Conservation (phyloP, 2,113 vertebrate genomes). For the Podarcis cretensis region DNA sequence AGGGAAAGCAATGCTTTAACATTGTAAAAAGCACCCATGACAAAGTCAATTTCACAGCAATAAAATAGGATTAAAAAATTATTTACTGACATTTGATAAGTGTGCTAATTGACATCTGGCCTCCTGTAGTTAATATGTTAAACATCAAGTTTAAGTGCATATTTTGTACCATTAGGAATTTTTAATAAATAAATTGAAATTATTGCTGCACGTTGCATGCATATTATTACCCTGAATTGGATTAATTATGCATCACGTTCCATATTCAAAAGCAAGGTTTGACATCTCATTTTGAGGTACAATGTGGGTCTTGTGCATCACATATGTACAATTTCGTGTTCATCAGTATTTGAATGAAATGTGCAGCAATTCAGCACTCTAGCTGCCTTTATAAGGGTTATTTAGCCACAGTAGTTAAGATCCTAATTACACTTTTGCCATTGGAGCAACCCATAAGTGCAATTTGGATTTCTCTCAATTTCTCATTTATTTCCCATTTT, state of each 20-base stretch:
- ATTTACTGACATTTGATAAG: slow-evolving; percentile 77
- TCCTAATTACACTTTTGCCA: too few relatives aligned
- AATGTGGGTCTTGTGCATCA: background rate
- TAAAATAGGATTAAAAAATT: slow-evolving; percentile 65
- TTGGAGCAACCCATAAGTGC: too few relatives aligned
- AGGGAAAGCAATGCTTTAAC: slow-evolving; percentile 69
- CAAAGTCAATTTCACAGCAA: slow-evolving; percentile 77
- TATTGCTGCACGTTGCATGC: background rate
- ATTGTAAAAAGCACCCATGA: slow-evolving; percentile 71
- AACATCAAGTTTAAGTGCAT: slow-evolving; percentile 75
- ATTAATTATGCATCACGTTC: background rate
- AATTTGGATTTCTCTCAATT: too few relatives aligned
- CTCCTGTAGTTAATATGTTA: slow-evolving; percentile 69
- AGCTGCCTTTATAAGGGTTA: background rate
- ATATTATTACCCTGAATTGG: background rate
- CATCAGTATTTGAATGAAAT: background rate
- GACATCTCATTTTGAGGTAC: background rate
- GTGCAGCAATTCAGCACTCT: background rate
- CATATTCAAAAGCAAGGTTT: background rate
- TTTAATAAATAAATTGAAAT: slow-evolving; percentile 73
- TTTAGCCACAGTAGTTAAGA: background rate
- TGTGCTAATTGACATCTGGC: slow-evolving; percentile 77
- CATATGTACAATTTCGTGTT: background rate
- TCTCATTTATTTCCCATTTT: too few relatives aligned
- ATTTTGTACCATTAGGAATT: slow-evolving; percentile 71